A percentile compares a stretch with the other conserved stretches of the same genome.
Conservation (phyloP, 2,888 invertebrate species). For the Seira ritae region DNA sequence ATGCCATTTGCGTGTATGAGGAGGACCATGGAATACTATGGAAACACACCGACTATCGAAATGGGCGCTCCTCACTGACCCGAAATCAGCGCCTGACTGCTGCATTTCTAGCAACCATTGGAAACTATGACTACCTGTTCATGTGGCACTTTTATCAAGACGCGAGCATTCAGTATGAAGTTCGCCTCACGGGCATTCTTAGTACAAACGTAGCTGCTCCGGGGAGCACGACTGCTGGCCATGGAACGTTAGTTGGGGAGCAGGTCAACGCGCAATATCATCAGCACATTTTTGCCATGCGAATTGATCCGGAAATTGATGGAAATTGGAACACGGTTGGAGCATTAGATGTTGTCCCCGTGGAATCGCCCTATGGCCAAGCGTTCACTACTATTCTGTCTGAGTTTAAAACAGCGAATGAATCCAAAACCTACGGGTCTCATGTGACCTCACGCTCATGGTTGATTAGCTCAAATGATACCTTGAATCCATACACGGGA, state of each 20-base stretch:
- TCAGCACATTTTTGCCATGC: constrained; percentile 68
- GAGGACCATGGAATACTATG: constrained; percentile 59
- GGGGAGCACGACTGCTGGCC: background rate
- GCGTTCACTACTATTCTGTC: background rate
- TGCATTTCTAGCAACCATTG: constrained; percentile 49
- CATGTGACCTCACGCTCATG: constrained; percentile 37
- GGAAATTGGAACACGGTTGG: constrained; percentile 55
- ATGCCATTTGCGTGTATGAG: constrained; percentile 58
- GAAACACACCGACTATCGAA: constrained; percentile 50
- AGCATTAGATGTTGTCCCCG: constrained; percentile 45
- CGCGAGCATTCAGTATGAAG: constrained; percentile 48
- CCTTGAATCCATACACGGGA: constrained; percentile 25
- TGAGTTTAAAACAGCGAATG: constrained; percentile 16
- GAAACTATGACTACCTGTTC: constrained; percentile 64
- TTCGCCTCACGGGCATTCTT: constrained; percentile 52
- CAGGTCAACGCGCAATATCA: constrained; percentile 67
- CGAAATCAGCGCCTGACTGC: constrained; percentile 48
- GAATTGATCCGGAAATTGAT: constrained; percentile 68
- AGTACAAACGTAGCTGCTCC: constrained; percentile 41
- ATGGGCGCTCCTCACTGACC: constrained; percentile 9
- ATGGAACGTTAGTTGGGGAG: constrained; percentile 42
- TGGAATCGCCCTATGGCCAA: background rate
- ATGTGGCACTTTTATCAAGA: constrained; percentile 64
- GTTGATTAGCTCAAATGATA: constrained; percentile 39
- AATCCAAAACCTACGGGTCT: constrained; percentile 35